These are phyloP conservation scores for Drosophila parvula DNA, from an alignment of 1,140 invertebrate genomes.

Conservation along the genomic window DNA sequence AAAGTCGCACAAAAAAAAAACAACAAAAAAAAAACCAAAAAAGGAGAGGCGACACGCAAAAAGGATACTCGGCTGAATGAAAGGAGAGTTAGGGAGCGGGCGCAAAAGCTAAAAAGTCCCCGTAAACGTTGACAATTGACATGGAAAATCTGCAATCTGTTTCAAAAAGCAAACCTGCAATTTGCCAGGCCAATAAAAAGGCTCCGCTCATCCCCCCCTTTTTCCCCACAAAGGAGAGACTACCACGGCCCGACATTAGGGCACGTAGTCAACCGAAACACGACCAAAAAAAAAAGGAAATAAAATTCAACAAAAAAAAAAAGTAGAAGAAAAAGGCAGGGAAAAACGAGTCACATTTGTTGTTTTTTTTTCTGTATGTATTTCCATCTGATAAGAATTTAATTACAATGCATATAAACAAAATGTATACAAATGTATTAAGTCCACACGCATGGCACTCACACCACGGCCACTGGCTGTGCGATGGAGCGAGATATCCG, in stretches of 20 bases:
- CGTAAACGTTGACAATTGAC: conserved; percentile 72
- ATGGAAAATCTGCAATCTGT: conserved; percentile 62
- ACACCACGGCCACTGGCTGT: not conserved
- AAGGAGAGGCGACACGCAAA: conserved; percentile 14
- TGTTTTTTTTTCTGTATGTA: conserved; percentile 45
- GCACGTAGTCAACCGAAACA: conserved; percentile 11
- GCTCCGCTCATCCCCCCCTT: not conserved
- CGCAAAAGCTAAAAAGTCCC: conserved; percentile 1
- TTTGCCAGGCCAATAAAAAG: conserved; percentile 60
- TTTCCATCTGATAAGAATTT: conserved; percentile 79
- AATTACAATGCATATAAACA: conserved; percentile 77
- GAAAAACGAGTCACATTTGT: conserved; percentile 40
- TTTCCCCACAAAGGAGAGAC: not conserved
- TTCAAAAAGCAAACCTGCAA: conserved; percentile 51
- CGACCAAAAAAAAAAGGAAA: not conserved
- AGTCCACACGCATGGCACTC: conserved; percentile 44
- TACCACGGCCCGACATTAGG: not conserved
- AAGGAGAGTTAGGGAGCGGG: not conserved
- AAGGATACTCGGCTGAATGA: conserved; percentile 23
- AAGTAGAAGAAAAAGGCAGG: not conserved
- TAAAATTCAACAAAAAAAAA: not conserved
- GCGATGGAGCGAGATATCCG: conserved; percentile 24
- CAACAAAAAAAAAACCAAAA: not conserved
- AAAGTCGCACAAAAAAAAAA: conserved; percentile 5
- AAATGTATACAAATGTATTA: conserved; percentile 75